Percentiles rank a stretch among this genome's conserved stretches.
Evolutionary conservation across 2,797 vertebrate species (phyloP).

Genomic region (Cetoscarus ocellatus): DNA sequence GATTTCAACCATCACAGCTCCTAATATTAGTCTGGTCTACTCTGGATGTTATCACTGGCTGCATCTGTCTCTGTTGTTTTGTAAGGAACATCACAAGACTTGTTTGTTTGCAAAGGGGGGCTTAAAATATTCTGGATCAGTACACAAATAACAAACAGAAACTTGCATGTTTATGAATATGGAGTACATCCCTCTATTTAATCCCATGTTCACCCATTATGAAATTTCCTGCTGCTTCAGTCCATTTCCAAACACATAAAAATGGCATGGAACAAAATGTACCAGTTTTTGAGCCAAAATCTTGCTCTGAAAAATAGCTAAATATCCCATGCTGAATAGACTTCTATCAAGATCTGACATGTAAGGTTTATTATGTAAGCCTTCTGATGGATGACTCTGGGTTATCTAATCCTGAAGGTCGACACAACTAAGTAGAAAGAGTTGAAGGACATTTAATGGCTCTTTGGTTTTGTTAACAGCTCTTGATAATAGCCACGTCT

Average conservation of each 20-base stretch:
- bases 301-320: constrained; percentile 37
- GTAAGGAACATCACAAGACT: constrained; percentile 39
- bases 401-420: constrained; percentile 56
- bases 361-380: constrained; percentile 35
- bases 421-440: constrained; percentile 61
- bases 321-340: constrained; percentile 49
- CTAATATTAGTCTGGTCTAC: constrained; percentile 39
- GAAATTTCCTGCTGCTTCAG: constrained; percentile 48
- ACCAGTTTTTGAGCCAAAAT: constrained; percentile 38
- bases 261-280: constrained; percentile 53
- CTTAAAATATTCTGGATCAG: constrained; percentile 51
- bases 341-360: constrained; percentile 31
- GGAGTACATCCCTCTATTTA: constrained; percentile 36
- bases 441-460: constrained; percentile 63
- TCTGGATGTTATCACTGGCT: constrained; percentile 15
- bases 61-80: constrained; percentile 47
- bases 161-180: constrained; percentile 53
- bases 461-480: constrained; percentile 66
- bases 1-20: constrained; percentile 27
- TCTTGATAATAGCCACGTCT: constrained; percentile 54
- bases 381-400: constrained; percentile 48
- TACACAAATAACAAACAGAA: constrained; percentile 56
- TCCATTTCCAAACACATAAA: constrained; percentile 49
- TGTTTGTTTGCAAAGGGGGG: constrained; percentile 55
- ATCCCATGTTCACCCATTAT: constrained; percentile 33